Conservation (phyloP, 2,113 vertebrate species). For the Recurvirostra avosetta region DNA sequence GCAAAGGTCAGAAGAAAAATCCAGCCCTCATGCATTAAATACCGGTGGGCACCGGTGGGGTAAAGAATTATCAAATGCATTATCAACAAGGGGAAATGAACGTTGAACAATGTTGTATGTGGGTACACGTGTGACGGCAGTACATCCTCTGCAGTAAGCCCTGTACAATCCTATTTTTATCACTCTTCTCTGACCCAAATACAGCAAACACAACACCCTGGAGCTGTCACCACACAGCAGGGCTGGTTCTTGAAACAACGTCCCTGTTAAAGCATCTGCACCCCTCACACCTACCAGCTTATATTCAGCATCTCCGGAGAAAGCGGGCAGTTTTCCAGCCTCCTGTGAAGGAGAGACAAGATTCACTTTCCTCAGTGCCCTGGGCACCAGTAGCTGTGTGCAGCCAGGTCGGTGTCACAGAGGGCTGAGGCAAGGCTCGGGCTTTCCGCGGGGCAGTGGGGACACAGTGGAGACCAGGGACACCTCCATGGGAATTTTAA, state of each 20-base stretch:
- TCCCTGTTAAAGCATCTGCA: background rate
- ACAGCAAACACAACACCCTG: background rate
- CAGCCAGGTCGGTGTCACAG: rapidly evolving
- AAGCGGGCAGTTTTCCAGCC: background rate
- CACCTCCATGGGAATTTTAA: background rate
- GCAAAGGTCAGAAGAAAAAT: background rate
- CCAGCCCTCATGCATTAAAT: background rate
- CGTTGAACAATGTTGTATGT: background rate
- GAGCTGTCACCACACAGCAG: background rate
- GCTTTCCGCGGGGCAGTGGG: background rate
- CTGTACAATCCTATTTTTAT: conserved; percentile 4
- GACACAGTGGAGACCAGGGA: background rate
- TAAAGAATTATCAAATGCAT: background rate
- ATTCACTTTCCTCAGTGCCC: background rate
- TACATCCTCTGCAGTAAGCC: background rate
- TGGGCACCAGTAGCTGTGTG: background rate
- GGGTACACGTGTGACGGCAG: background rate
- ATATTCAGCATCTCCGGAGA: background rate
- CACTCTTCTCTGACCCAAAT: conserved; percentile 9
- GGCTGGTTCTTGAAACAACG: background rate
- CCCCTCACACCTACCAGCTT: background rate
- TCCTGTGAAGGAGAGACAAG: background rate
- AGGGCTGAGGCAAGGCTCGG: background rate
- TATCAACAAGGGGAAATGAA: background rate
- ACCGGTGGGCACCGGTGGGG: rapidly evolving